Conservation (phyloP, 2,888 invertebrate species). For the Amblyjoppa fuscipennis region DNA sequence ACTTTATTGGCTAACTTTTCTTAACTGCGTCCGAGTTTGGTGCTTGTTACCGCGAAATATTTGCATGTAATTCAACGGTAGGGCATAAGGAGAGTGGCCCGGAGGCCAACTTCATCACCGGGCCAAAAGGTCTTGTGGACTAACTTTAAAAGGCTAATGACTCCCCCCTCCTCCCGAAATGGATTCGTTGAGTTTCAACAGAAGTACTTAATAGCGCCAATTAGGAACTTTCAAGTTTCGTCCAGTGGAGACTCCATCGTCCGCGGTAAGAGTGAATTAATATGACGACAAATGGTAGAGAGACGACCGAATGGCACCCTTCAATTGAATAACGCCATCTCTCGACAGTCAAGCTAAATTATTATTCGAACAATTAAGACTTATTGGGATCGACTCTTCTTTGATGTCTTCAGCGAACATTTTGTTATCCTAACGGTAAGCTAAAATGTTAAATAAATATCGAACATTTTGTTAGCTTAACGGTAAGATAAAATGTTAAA, state of each 20-base stretch:
- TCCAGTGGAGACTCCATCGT: slow-evolving; percentile 62
- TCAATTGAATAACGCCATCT: slow-evolving; percentile 38
- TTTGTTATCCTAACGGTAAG: background rate
- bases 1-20: slow-evolving; percentile 63
- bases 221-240: slow-evolving; percentile 78
- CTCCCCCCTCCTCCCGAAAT: slow-evolving; percentile 53
- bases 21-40: slow-evolving; percentile 36
- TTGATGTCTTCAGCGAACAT: background rate
- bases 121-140: slow-evolving; percentile 61
- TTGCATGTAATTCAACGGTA: slow-evolving; percentile 70
- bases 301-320: slow-evolving; percentile 25
- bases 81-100: slow-evolving; percentile 12
- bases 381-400: background rate
- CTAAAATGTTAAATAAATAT: background rate
- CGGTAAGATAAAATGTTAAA: background rate
- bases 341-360: slow-evolving; percentile 20
- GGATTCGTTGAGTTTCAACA: slow-evolving; percentile 67
- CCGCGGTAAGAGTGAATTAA: slow-evolving; percentile 55
- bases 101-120: slow-evolving; percentile 60
- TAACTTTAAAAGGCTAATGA: slow-evolving; percentile 78
- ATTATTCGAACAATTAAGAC: slow-evolving; percentile 35
- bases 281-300: slow-evolving; percentile 30
- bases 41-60: slow-evolving; percentile 66
- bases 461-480: background rate
- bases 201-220: slow-evolving; percentile 79